Evolutionary conservation across 2,888 invertebrate genomes (phyloP), one percentile per base, ranked within the genome.

Genomic region (Drosophila pseudotalamancana): DNA sequence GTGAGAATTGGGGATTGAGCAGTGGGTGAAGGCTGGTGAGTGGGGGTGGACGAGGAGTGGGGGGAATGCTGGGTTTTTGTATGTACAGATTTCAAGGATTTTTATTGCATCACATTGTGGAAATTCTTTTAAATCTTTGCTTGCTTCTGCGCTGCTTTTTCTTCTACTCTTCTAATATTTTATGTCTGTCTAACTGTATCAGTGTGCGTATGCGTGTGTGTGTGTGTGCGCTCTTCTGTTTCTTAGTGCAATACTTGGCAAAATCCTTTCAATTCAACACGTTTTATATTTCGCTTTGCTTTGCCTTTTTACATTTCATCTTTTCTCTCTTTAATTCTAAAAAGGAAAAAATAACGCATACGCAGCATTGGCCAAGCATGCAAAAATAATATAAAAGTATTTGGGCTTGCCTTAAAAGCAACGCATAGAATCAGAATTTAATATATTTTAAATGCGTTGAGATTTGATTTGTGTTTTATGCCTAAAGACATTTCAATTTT

Each of bases 121-220:
- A 87, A 81, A 86, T 88, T 86, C 82, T 87, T 88, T 88, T 88
- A 88, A 89, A 89, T 89, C 87, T 83, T 87, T 76, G 81, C 77
- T 86, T 81, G 74, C 78, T 70, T 72, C 69, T 71, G 85, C 76
- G 73, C 69, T 85, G 87, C 86, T 87, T 85, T 70, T 68, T 79
- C 77, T 82, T 59, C 75, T 85, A 74, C 62, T 82, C 79, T 85
- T 87, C 68, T 85, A 87, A 80, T 70, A 77, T 82, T 69, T 87
- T 82, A 87, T 51, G 48, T 59, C 62, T 68, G 71, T 49, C 49
- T 43, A 57, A 40, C 21, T 49, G 48, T 49, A 19, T 40, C 27
- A 23, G 12, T 50, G 37, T 45, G n/a, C 43, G 18, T 48, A 14
- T 31, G 29, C 25, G 6, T 46, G 21, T 43, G 6, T 42, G n/a